Percentiles rank a stretch among this genome's conserved stretches.
These are phyloP conservation scores for Alaudala cheleensis DNA, from an alignment of 2,113 vertebrate species.

Conservation along the genomic window DNA sequence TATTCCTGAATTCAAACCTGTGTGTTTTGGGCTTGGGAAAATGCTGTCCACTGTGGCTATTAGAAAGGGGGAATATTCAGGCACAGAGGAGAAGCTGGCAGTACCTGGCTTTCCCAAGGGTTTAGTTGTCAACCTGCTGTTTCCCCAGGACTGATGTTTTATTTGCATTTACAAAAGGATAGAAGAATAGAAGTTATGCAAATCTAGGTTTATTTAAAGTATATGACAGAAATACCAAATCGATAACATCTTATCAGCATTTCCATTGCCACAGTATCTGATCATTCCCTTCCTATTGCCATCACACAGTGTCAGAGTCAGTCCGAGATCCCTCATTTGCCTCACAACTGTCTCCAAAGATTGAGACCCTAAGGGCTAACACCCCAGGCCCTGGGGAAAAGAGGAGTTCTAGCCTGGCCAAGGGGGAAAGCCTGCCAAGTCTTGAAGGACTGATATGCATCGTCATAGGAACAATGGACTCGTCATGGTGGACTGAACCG, in stretches of 20 bases:
- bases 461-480: too few relatives aligned
- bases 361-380: too few relatives aligned
- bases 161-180: not conserved
- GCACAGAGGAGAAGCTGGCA: not conserved
- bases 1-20: not conserved
- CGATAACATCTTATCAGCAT: conserved; percentile 3
- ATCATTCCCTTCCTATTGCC: not conserved
- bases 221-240: not conserved
- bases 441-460: too few relatives aligned
- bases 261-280: not conserved
- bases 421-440: too few relatives aligned
- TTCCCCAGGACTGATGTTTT: not conserved
- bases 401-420: too few relatives aligned
- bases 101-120: not conserved
- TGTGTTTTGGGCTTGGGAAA: not conserved
- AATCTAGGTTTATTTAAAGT: not conserved
- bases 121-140: not conserved
- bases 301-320: not conserved
- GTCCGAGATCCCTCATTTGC: too few relatives aligned
- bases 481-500: too few relatives aligned
- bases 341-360: too few relatives aligned
- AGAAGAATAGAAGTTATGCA: not conserved
- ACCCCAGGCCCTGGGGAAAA: too few relatives aligned
- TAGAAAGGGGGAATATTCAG: not conserved
- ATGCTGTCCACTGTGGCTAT: not conserved